A percentile compares a stretch with the other conserved stretches of the same genome.
Evolutionary conservation across 2,113 vertebrate genomes (phyloP).

Genomic region (Buteo buteo): DNA sequence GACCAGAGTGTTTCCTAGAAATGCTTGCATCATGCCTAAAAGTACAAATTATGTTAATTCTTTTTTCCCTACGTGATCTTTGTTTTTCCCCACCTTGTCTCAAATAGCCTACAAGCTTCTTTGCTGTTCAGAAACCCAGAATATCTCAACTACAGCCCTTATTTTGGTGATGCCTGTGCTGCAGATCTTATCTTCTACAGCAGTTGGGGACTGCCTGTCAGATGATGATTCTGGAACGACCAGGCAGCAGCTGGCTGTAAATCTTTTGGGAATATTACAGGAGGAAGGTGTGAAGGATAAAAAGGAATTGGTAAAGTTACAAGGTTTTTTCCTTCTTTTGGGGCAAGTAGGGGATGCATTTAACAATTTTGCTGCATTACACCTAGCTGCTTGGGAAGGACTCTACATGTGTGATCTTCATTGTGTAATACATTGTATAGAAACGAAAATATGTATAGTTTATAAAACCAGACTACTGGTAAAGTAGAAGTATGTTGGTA

Average conservation of each 20-base stretch:
- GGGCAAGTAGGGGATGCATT: not conserved
- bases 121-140: constrained; percentile 56
- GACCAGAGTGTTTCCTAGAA: not conserved
- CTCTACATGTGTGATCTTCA: not conserved
- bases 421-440: fast-evolving
- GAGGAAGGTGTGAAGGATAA: constrained; percentile 1
- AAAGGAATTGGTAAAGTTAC: constrained; percentile 45
- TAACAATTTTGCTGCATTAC: not conserved
- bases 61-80: not conserved
- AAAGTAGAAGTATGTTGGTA: not conserved
- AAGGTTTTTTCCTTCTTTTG: not conserved
- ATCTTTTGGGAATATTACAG: constrained; percentile 74
- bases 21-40: not conserved
- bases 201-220: constrained; percentile 77
- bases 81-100: not conserved
- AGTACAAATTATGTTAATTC: not conserved
- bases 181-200: constrained; percentile 82
- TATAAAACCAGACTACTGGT: not conserved
- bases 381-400: not conserved
- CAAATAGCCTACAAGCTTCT: constrained; percentile 79
- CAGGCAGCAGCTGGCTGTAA: constrained; percentile 77
- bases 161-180: constrained; percentile 85
- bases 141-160: constrained; percentile 61
- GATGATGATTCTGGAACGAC: constrained; percentile 61
- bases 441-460: not conserved